Conservation (phyloP, 2,113 vertebrate species). For the Odontophorus gujanensis region DNA sequence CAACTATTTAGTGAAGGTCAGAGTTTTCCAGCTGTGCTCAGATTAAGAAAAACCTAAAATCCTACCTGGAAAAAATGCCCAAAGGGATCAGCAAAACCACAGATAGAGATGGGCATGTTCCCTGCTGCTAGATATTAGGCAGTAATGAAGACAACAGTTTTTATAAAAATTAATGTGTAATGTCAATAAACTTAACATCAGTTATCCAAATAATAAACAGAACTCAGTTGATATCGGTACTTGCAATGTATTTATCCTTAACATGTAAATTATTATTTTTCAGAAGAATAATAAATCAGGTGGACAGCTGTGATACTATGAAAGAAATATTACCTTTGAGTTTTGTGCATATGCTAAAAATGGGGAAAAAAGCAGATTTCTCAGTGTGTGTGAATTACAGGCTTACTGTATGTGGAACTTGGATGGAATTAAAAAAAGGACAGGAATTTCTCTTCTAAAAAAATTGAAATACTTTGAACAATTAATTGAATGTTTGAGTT, state of each 20-base stretch:
- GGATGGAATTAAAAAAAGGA: not conserved
- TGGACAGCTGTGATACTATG: not conserved
- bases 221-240: not conserved
- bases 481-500: not conserved
- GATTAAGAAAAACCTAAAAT: not conserved
- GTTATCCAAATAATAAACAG: not conserved
- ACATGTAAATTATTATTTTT: not conserved
- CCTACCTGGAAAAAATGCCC: not conserved
- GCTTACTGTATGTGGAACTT: not conserved
- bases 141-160: not conserved
- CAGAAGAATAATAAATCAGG: not conserved
- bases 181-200: not conserved
- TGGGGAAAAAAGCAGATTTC: not conserved
- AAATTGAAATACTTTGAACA: not conserved
- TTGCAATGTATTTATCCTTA: not conserved
- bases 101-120: not conserved
- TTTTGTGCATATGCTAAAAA: not conserved
- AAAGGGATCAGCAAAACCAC: not conserved
- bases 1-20: not conserved
- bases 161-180: not conserved
- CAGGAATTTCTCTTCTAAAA: not conserved
- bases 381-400: not conserved
- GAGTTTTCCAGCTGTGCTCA: not conserved
- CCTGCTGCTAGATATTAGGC: too few species aligned
- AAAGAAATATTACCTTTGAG: not conserved